phyloP scores from a whole-genome alignment of 2,888 invertebrate species.

The Invenusta paracnida region DNA sequence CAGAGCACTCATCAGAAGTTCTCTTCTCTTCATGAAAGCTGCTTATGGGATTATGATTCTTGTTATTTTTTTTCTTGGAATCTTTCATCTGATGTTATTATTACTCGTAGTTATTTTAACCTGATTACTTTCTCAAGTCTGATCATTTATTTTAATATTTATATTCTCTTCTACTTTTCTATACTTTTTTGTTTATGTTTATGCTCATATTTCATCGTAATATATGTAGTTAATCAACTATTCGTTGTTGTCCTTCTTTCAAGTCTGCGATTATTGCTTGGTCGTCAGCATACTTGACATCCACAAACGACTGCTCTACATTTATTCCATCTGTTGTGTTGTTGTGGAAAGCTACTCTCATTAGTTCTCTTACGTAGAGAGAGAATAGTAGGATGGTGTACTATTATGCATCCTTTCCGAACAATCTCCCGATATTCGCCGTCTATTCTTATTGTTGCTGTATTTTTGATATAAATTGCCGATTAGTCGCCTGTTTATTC shows the following conservation, averaged over 20 bases:
- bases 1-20: not conserved
- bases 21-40: not conserved
- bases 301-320: not conserved
- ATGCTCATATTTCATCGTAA: not conserved
- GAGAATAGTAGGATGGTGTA: too few relatives aligned
- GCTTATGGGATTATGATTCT: not conserved
- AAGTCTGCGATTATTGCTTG: not conserved
- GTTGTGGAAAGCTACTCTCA: too few relatives aligned
- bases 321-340: not conserved
- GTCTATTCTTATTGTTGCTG: too few relatives aligned
- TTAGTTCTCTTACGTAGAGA: too few relatives aligned
- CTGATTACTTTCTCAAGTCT: not conserved
- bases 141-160: not conserved
- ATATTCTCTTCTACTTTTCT: not conserved
- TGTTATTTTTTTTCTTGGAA: not conserved
- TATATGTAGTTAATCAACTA: not conserved
- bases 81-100: not conserved
- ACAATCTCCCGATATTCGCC: not conserved
- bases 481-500: not conserved
- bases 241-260: not conserved
- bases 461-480: too few relatives aligned
- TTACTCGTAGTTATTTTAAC: not conserved
- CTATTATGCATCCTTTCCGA: not conserved
- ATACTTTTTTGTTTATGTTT: not conserved
- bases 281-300: not conserved